Conservation (phyloP, 2,797 vertebrate species). For the Dicrostonyx torquatus region DNA sequence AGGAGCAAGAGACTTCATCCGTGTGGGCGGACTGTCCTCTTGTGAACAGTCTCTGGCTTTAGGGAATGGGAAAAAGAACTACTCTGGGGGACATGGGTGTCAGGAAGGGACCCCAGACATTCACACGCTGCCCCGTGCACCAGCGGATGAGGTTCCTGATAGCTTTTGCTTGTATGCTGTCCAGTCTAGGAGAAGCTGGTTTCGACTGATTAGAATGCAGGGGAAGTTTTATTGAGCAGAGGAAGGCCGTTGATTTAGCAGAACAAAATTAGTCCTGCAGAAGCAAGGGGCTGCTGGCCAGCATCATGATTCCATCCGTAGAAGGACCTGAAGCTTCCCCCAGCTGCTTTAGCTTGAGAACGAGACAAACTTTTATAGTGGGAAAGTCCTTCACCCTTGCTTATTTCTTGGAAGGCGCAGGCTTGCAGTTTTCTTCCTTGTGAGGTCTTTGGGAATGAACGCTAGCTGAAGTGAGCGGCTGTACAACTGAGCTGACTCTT, state of each 20-base stretch:
- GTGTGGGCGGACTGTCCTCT: neutral
- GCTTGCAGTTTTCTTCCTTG: neutral
- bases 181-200: constrained; percentile 22
- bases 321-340: constrained; percentile 31
- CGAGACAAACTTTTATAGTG: neutral
- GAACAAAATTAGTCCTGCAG: neutral
- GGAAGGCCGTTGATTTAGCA: constrained; percentile 13
- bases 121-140: neutral
- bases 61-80: neutral
- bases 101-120: neutral
- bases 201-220: constrained; percentile 51
- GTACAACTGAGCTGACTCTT: neutral
- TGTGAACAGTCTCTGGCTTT: neutral
- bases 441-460: neutral
- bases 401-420: constrained; percentile 18
- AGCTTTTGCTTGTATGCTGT: neutral
- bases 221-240: constrained; percentile 37
- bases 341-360: constrained; percentile 5
- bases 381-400: neutral
- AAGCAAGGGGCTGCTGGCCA: neutral
- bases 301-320: neutral
- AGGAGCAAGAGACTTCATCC: neutral
- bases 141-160: neutral
- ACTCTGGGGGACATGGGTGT: neutral
- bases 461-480: neutral